Percentiles rank a stretch among this genome's conserved stretches.
phyloP scores from a whole-genome alignment of 2,888 invertebrate genomes.

The Stenolophus ochropezus region DNA sequence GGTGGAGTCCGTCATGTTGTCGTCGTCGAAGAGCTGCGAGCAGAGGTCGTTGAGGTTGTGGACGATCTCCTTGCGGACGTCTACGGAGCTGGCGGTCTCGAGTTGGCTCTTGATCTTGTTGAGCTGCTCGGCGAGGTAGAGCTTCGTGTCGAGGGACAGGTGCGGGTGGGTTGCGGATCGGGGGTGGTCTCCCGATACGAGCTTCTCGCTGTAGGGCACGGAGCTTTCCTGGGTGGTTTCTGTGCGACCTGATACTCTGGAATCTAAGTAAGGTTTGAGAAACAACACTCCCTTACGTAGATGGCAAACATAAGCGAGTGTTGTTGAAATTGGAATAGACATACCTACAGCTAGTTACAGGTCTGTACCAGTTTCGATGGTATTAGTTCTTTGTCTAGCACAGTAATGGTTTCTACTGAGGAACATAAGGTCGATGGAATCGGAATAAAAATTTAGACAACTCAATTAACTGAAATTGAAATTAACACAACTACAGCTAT shows the following conservation, averaged over 20 bases:
- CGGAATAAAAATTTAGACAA: no score
- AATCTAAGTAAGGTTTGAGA: neutral
- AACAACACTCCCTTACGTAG: no score
- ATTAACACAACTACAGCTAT: no score
- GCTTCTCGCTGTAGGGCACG: neutral
- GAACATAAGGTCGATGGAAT: no score
- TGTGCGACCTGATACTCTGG: neutral
- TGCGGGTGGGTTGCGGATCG: neutral
- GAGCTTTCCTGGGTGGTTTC: neutral
- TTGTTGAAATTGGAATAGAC: no score
- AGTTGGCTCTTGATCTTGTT: constrained; percentile 26
- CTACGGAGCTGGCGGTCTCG: neutral
- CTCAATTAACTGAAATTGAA: no score
- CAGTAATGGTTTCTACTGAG: no score
- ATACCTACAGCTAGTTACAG: no score
- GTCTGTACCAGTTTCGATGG: no score
- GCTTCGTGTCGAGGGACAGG: constrained; percentile 11
- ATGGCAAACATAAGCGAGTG: no score
- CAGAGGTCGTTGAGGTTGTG: constrained; percentile 43
- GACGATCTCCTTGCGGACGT: constrained; percentile 1
- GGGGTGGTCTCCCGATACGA: constrained; percentile 34
- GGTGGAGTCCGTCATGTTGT: constrained; percentile 3
- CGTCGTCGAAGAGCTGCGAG: constrained; percentile 33
- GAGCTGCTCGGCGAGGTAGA: constrained; percentile 32
- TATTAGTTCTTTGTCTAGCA: no score